phyloP scores from a whole-genome alignment of 2,888 invertebrate genomes.

The Hypercompe scribonia region DNA sequence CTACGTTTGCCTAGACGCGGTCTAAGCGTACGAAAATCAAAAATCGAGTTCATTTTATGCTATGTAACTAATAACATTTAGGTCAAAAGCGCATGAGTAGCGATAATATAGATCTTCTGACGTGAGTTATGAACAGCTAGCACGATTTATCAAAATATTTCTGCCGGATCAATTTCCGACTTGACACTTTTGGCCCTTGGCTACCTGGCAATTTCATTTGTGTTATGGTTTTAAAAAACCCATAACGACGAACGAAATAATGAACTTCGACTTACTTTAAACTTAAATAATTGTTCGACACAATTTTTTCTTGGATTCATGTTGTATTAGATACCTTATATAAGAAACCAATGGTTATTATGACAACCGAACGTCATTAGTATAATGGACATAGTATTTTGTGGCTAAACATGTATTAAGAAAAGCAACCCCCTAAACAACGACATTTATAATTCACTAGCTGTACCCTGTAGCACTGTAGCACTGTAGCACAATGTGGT shows the following conservation, averaged over 20 bases:
- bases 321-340: neutral
- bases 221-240: neutral
- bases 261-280: neutral
- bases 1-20: too few species aligned
- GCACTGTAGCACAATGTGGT: too few species aligned
- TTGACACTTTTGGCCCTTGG: neutral
- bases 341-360: neutral
- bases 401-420: neutral
- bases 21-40: too few species aligned
- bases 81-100: neutral
- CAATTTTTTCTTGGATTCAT: neutral
- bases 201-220: neutral
- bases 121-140: neutral
- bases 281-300: neutral
- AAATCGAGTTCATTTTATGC: neutral
- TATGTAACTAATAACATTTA: neutral
- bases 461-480: too few species aligned
- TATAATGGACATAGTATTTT: too few species aligned
- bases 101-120: neutral
- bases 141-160: conserved; percentile 2
- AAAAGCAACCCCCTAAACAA: neutral
- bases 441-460: neutral
- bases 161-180: conserved; percentile 1
- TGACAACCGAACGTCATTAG: too few species aligned
- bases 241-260: neutral